Evolutionary conservation across 1,140 invertebrate genomes (phyloP), one percentile per base, ranked within the genome.

Genomic region (Plodia interpunctella): DNA sequence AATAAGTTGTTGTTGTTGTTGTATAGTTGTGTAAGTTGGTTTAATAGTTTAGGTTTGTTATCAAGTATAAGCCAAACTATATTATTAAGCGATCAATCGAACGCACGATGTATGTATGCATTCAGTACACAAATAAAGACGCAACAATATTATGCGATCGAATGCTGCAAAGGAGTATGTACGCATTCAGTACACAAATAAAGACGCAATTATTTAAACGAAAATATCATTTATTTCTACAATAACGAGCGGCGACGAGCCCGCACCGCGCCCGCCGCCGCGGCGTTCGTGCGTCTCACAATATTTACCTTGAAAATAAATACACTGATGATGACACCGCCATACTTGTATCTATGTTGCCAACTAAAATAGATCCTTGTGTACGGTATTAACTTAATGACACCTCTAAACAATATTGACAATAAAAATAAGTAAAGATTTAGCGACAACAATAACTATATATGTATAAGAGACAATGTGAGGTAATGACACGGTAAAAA

Each of bases 181-280:
- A 18, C 5, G 44, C 6, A 18, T 49, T 17, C 44, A 15, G 10
- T 51, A 20, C 20, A 51, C 17, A 51, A 69, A 78, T 78, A 78
- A 83, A 81, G 65, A 84, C 69, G 70, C 76, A 76, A 80, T 76
- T 65, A 65, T 79, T 76, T 87, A 87, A 87, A 88, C 86, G 86
- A 88, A 88, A 88, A 88, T 88, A 88, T 88, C 83, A 84, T 88
- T 88, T 88, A 88, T 87, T 88, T 86, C 86, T 88, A 88, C 77
- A 82, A 78, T 82, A 83, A 83, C 75, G 84, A 69, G 76, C 76
- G 76, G 69, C 76, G 74, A 66, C 69, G 68, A 63, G 62, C 62
- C 59, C 60, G 55, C 68, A 62, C 61, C 60, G 62, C 61, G 58
- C 61, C 30, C 57, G 68, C 75, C n/a, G 66, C 67, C 76, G 72